Base-by-base conservation (phyloP, 2,113 vertebrate species). In the Vombatus ursinus region DNA sequence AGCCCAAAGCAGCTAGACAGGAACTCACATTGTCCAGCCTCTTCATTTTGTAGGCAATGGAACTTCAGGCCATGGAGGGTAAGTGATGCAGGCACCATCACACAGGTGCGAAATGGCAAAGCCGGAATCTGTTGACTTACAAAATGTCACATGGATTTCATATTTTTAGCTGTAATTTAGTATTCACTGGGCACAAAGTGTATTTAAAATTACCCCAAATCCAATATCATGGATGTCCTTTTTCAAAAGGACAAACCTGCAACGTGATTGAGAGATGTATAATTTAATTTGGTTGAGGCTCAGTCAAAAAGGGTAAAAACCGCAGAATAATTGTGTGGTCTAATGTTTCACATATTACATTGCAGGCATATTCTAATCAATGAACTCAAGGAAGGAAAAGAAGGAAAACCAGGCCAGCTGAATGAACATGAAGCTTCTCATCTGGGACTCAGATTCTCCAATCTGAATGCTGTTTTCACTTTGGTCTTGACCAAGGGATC, bases 301-400 rank as follows among this genome's bases (percentile, higher is more conserved):
- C 31, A 61, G 3, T 2, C 57, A 11, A 31, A 61, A 31, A 61
- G 57, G 57, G 57, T 28, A 61, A 31, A 61, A 61, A 91, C 28
- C 26, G 89, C 47, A 94, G 53, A 61, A 92, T 26, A 68, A 10
- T 57, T 96, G 95, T 49, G 94, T 48, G 84, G 47, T 54, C 89
- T 95, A 93, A n/a, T 92, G 90, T 53, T 91, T 24, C 93, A 92
- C 95, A 90, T 54, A 95, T 61, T 84, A 52, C n/a, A 93, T 93
- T 89, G 23, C 68, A 53, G 94, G 89, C 28, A 61, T 10, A 61
- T 31, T 61, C 7, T 12, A 61, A 31, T 3, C 28, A 61, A 61
- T 31, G 28, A 61, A 61, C 57, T 31, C 25, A 54, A 61, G 10
- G 8, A 61, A 61, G 23, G 53, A 25, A 26, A 57, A 57, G 54